Conservation (phyloP, 2,797 vertebrate genomes). For the Sebastes miniatus region DNA sequence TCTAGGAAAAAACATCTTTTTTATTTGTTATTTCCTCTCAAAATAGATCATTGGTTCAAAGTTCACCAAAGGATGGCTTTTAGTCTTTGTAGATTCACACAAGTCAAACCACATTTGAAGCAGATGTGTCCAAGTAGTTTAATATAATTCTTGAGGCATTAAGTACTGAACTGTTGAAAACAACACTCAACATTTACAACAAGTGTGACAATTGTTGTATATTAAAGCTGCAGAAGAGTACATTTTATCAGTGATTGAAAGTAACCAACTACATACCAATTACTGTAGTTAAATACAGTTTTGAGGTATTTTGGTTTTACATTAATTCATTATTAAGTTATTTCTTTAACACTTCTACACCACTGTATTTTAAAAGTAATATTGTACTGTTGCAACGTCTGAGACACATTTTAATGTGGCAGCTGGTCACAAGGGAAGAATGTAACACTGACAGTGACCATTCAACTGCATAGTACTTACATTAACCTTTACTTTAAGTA, state of each 20-base stretch:
- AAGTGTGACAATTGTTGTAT: background rate
- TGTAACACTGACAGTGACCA: background rate
- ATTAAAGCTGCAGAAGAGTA: background rate
- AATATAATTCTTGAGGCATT: no score
- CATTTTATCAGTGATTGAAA: background rate
- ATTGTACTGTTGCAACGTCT: background rate
- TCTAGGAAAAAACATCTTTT: background rate
- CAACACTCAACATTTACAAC: background rate
- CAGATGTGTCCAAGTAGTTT: background rate
- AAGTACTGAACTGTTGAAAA: background rate
- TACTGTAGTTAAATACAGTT: background rate
- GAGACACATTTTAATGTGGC: background rate
- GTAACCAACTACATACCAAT: background rate
- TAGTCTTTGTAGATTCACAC: background rate
- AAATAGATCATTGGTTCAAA: background rate
- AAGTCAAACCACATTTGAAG: background rate
- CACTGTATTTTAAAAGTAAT: background rate
- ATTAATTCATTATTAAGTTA: background rate
- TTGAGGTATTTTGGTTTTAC: background rate
- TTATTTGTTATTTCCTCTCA: background rate
- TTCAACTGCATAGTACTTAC: background rate
- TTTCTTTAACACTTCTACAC: background rate
- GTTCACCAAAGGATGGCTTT: background rate
- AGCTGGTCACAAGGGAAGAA: background rate
- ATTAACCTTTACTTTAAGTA: background rate